Conservation (phyloP, 1,140 invertebrate species). For the Akabosia matsudoensis region DNA sequence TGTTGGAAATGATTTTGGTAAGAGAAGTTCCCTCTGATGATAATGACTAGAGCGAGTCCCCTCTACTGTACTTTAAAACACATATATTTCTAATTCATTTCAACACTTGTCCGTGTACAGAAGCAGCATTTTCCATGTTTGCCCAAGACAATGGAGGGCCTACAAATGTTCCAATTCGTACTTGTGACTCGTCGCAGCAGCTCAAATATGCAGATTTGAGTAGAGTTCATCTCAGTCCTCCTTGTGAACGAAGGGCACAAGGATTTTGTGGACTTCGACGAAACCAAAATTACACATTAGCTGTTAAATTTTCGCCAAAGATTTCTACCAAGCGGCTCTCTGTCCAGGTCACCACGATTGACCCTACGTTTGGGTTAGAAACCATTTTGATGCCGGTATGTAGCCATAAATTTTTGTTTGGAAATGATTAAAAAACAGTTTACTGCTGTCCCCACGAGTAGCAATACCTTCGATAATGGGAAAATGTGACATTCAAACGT, state of each 20-base stretch:
- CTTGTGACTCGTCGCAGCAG: background rate
- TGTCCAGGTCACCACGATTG: constrained; percentile 1
- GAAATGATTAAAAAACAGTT: too few relatives aligned
- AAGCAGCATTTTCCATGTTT: background rate
- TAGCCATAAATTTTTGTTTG: background rate
- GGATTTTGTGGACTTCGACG: constrained; percentile 8
- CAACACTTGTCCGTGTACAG: too few relatives aligned
- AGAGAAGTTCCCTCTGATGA: background rate
- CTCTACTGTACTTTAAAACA: background rate
- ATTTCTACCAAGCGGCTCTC: background rate
- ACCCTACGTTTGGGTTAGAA: background rate
- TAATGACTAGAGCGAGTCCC: background rate
- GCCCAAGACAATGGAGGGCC: background rate
- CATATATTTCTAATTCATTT: too few relatives aligned
- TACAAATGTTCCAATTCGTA: background rate
- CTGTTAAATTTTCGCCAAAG: background rate
- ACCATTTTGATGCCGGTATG: constrained; percentile 17
- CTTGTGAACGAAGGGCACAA: background rate
- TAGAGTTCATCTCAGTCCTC: background rate
- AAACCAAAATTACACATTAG: constrained; percentile 18
- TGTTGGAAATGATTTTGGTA: background rate
- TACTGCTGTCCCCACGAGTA: background rate
- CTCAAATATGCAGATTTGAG: background rate
- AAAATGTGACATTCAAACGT: too few relatives aligned
- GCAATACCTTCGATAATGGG: background rate